Base-by-base conservation (phyloP, 2,888 invertebrate species). In the Cataglyphis altisquamis region DNA sequence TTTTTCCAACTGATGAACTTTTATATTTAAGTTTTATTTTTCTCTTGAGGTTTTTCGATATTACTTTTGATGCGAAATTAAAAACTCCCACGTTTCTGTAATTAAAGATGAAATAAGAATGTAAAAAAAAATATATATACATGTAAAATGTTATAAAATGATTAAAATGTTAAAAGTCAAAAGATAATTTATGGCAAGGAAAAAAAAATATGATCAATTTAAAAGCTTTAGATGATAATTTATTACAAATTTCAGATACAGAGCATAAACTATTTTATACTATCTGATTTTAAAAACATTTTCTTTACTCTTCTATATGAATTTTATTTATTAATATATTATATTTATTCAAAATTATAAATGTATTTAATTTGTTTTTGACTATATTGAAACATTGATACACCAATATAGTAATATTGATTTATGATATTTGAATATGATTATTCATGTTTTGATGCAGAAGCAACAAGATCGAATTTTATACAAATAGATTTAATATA, bases 141-240 rank as follows among this genome's bases (percentile, higher is more conserved):
- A 25, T 25, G 25, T 1, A 25, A 25, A 25, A 25, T 25, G 25
- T 25, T 25, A 25, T 25, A 25, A 25, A 25, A 25, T 1, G 1
- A 1, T 25, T 25, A 25, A 25, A 25, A 25, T 0, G 25, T 25
- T 25, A 25, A 25, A 25, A 25, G 25, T 95, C 98, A 99, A 94
- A 98, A 98, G 94, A 99, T 99, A 15, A 99, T 99, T 92, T 97
- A 99, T 1, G 98, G 98, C 0, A 99, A 99, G 92, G 98, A 98
- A 91, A 98, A 97, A 90, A 97, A 97, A 92, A 97, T 93, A 96
- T 97, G 88, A 97, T 98, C 91, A 97, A 99, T 95, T 95, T 99
- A 91, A 98, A 99, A 92, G 96, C 97, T 89, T 99, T 99, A 97
- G 97, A 98, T 98, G 96, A 96, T 96, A 95, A 64, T 70, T 64